phyloP scores from a whole-genome alignment of 2,797 vertebrate species.

The Argya squamiceps region DNA sequence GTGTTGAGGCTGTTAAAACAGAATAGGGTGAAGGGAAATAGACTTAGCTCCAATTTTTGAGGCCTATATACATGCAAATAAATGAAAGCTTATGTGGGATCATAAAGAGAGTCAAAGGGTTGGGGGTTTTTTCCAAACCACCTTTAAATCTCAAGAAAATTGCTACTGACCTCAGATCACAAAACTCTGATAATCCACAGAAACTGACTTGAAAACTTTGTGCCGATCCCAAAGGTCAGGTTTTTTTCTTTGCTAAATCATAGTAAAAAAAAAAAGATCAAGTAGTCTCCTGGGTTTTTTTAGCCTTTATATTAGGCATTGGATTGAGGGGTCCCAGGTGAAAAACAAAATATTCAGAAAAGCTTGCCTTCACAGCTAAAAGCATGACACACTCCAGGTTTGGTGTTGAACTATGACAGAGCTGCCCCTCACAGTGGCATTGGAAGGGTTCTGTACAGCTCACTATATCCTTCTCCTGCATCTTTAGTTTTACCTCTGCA shows the following conservation, averaged over 20 bases:
- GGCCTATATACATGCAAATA: background rate
- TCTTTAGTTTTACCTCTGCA: background rate
- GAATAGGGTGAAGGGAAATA: background rate
- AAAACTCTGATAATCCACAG: background rate
- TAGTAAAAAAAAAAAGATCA: background rate
- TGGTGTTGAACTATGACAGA: background rate
- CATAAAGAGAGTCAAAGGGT: background rate
- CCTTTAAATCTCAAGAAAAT: background rate
- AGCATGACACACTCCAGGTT: background rate
- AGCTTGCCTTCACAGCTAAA: background rate
- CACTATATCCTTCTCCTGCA: background rate
- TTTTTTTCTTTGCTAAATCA: background rate
- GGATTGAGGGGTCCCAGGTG: background rate
- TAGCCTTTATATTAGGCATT: background rate
- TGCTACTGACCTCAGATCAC: background rate
- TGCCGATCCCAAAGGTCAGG: background rate
- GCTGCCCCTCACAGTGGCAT: background rate
- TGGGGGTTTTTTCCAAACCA: background rate
- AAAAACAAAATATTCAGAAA: background rate
- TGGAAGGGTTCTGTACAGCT: background rate
- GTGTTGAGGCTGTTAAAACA: background rate
- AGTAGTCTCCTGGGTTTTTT: fast-evolving
- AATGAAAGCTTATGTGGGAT: background rate
- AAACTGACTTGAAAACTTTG: background rate
- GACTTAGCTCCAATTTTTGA: background rate